These are phyloP conservation scores for Heterotilapia buettikoferi DNA, from an alignment of 2,113 vertebrate species.

Conservation along the genomic window DNA sequence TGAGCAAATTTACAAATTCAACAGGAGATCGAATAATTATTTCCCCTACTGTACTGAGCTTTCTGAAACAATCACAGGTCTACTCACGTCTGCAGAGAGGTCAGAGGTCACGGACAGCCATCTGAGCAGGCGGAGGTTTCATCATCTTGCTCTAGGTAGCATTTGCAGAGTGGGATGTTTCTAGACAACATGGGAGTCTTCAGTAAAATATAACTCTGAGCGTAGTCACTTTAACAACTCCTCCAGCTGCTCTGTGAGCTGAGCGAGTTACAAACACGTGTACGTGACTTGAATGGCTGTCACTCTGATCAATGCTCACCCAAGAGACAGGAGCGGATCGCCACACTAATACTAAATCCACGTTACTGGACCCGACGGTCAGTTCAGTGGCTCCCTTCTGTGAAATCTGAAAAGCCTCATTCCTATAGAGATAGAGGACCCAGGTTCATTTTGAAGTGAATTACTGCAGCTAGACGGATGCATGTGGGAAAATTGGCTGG, in stretches of 20 bases:
- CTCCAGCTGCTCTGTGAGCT: neutral
- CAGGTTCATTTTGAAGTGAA: neutral
- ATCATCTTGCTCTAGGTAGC: neutral
- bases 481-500: neutral
- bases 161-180: neutral
- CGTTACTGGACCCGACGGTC: neutral
- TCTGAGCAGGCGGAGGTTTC: neutral
- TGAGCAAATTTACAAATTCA: neutral
- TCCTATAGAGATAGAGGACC: neutral
- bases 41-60: neutral
- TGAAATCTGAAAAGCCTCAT: neutral
- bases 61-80: neutral
- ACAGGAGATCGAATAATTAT: neutral
- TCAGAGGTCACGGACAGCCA: neutral
- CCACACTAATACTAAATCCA: neutral
- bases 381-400: neutral
- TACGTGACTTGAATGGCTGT: neutral
- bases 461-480: neutral
- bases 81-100: neutral
- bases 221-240: neutral
- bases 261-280: neutral
- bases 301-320: neutral
- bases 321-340: neutral
- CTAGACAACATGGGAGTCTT: neutral
- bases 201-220: neutral